Evolutionary conservation across 2,888 invertebrate species (phyloP).

Genomic region (Proisotoma minuta): DNA sequence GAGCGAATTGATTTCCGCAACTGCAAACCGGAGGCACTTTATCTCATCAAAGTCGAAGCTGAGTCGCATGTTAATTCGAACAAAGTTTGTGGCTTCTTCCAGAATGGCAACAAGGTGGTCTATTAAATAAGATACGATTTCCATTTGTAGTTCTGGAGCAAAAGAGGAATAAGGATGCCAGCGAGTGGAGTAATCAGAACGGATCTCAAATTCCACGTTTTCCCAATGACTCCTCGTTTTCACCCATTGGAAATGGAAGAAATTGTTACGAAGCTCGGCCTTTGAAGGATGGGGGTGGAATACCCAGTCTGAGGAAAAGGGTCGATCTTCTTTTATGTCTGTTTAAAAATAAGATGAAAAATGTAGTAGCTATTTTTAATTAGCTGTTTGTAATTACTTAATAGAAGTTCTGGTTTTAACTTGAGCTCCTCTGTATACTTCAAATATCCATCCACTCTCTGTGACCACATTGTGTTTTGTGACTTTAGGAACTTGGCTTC

Average conservation of each 20-base stretch:
- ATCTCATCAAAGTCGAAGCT: constrained; percentile 34
- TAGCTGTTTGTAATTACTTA: not conserved
- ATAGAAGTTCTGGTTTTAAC: constrained; percentile 8
- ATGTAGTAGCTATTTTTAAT: not conserved
- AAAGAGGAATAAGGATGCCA: constrained; percentile 23
- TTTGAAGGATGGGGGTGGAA: constrained; percentile 28
- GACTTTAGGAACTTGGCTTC: constrained; percentile 25
- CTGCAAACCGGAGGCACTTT: constrained; percentile 23
- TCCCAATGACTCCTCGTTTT: constrained; percentile 22
- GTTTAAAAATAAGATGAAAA: not conserved
- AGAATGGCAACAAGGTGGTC: constrained; percentile 27
- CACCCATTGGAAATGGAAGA: constrained; percentile 36
- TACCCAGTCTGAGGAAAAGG: constrained; percentile 29
- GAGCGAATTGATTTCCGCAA: constrained; percentile 18
- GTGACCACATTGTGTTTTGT: constrained; percentile 18
- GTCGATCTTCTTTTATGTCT: constrained; percentile 20
- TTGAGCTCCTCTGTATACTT: constrained; percentile 17
- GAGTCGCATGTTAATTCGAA: constrained; percentile 20
- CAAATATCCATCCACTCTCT: constrained; percentile 14
- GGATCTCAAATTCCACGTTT: constrained; percentile 27
- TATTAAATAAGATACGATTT: constrained; percentile 24
- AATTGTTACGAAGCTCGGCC: constrained; percentile 15
- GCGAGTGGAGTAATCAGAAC: constrained; percentile 30
- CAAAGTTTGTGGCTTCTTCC: constrained; percentile 21
- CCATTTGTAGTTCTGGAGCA: constrained; percentile 18